A percentile compares a stretch with the other conserved stretches of the same genome.
Conservation (phyloP, 2,888 invertebrate genomes). For the Osmoderma eremita region DNA sequence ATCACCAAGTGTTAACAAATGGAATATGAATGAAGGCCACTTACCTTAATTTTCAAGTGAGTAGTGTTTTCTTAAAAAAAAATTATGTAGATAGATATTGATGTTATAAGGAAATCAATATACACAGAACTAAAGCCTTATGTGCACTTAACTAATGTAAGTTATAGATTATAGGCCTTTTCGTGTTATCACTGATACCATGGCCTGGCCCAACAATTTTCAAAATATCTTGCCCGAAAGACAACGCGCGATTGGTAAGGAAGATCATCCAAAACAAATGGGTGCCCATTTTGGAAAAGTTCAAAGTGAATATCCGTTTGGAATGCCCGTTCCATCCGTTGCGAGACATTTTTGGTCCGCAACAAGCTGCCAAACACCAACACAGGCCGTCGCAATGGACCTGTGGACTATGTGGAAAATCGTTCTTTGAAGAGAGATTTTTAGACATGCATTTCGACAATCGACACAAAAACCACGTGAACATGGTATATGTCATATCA, state of each 20-base stretch:
- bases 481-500: slow-evolving; percentile 71
- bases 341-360: slow-evolving; percentile 87
- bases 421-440: slow-evolving; percentile 88
- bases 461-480: slow-evolving; percentile 85
- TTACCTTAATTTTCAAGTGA: slow-evolving; percentile 85
- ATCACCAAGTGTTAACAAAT: slow-evolving; percentile 39
- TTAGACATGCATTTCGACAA: slow-evolving; percentile 90
- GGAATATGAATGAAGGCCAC: slow-evolving; percentile 91
- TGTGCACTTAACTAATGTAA: slow-evolving; percentile 12
- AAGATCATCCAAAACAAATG: slow-evolving; percentile 91
- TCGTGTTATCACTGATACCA: slow-evolving; percentile 84
- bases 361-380: slow-evolving; percentile 85
- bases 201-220: slow-evolving; percentile 89
- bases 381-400: slow-evolving; percentile 91
- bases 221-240: slow-evolving; percentile 86
- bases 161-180: slow-evolving; percentile 78
- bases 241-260: slow-evolving; percentile 87
- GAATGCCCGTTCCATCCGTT: slow-evolving; percentile 91
- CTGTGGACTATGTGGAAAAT: slow-evolving; percentile 90
- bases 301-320: slow-evolving; percentile 85
- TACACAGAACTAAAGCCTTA: not conserved
- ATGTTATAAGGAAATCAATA: no score
- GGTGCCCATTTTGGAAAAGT: slow-evolving; percentile 88
- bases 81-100: not conserved
- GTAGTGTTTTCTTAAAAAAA: slow-evolving; percentile 58